A percentile compares a stretch with the other conserved stretches of the same genome.
Evolutionary conservation across 2,888 invertebrate species (phyloP).

Genomic region (Drosophila affinis): DNA sequence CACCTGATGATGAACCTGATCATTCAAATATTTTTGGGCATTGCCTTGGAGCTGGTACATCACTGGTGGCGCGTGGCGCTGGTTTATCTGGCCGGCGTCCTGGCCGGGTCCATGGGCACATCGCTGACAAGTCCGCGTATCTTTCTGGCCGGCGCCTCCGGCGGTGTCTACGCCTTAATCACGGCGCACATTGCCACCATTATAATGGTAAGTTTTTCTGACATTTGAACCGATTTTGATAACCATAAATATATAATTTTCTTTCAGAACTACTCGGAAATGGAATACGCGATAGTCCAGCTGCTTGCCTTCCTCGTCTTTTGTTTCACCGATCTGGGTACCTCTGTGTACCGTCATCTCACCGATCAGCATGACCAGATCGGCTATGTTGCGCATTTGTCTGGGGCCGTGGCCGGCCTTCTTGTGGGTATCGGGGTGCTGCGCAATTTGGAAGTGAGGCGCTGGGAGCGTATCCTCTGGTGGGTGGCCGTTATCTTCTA

Average conservation of each 20-base stretch:
- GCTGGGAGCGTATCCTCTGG: constrained; percentile 92
- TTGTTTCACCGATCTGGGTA: constrained; percentile 92
- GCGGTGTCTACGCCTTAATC: constrained; percentile 97
- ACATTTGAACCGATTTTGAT: too few species aligned
- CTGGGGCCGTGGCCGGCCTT: constrained; percentile 93
- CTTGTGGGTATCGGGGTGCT: constrained; percentile 93
- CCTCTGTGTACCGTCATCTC: constrained; percentile 95
- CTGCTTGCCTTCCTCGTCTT: constrained; percentile 92
- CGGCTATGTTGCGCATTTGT: constrained; percentile 97
- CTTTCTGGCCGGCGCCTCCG: constrained; percentile 95
- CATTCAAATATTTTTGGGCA: constrained; percentile 95
- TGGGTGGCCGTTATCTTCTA: constrained; percentile 91
- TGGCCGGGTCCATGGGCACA: constrained; percentile 93
- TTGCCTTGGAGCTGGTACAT: constrained; percentile 98
- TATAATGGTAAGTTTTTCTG: constrained; percentile 86
- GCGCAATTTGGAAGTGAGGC: constrained; percentile 91
- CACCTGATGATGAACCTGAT: constrained; percentile 96
- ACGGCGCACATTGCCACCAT: constrained; percentile 97
- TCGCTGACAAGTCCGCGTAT: constrained; percentile 91
- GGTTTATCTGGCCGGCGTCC: constrained; percentile 93
- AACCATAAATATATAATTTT: not conserved
- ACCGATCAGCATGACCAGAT: constrained; percentile 89
- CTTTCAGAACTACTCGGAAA: constrained; percentile 96
- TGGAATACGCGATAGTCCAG: constrained; percentile 96
- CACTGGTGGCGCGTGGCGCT: constrained; percentile 95